These are phyloP conservation scores for Peromyscus melanophrys DNA, from an alignment of 2,797 vertebrate species.

Conservation along the genomic window DNA sequence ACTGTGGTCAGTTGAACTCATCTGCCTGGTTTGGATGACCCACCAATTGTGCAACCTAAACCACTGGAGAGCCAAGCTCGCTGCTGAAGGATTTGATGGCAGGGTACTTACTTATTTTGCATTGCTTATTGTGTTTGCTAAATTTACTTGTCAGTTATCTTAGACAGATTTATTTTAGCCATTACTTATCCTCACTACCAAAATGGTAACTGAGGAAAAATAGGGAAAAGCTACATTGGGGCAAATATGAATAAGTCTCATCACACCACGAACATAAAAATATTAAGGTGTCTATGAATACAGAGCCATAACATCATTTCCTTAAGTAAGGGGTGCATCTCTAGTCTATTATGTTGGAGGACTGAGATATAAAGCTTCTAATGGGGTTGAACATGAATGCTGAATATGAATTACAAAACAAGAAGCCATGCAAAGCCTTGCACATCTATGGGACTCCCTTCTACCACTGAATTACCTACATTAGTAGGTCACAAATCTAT, in stretches of 20 bases:
- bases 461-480: background rate
- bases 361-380: background rate
- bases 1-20: background rate
- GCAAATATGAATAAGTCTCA: background rate
- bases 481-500: background rate
- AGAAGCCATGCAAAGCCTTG: background rate
- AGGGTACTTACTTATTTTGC: background rate
- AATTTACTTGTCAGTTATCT: slow-evolving; percentile 2
- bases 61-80: background rate
- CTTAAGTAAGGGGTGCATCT: background rate
- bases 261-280: background rate
- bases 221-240: background rate
- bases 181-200: background rate
- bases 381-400: background rate
- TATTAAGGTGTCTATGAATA: background rate
- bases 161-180: background rate
- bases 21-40: background rate
- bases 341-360: background rate
- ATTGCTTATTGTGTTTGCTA: background rate
- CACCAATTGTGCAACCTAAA: background rate
- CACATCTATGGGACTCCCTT: background rate
- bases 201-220: background rate
- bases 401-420: background rate
- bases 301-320: background rate
- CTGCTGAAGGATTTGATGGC: background rate